These are phyloP conservation scores for Arrhopalites spinosus DNA, from an alignment of 2,888 invertebrate genomes.

Conservation along the genomic window DNA sequence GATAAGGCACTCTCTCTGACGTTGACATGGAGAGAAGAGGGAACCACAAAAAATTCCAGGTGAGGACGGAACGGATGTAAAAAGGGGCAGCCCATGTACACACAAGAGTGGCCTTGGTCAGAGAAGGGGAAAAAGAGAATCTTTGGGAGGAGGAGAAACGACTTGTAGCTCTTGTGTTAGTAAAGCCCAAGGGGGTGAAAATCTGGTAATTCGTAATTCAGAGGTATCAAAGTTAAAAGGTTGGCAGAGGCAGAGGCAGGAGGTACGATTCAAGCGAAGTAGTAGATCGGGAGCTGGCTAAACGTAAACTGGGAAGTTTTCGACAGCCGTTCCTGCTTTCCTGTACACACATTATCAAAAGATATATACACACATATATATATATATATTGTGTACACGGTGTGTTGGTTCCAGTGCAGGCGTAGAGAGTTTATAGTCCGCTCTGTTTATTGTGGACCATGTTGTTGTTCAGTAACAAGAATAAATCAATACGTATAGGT, in stretches of 20 bases:
- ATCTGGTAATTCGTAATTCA: too few species aligned
- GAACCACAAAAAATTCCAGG: too few species aligned
- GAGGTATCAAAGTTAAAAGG: too few species aligned
- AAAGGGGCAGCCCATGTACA: too few species aligned
- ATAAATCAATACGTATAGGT: conserved; percentile 39
- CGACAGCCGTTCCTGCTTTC: conserved; percentile 33
- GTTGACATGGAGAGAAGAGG: too few species aligned
- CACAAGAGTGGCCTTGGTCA: too few species aligned
- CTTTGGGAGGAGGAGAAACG: neutral
- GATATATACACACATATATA: conserved; percentile 14
- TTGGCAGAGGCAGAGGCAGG: neutral
- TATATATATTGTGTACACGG: conserved; percentile 17
- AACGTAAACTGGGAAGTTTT: conserved; percentile 54
- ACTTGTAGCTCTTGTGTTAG: neutral
- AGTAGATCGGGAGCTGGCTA: conserved; percentile 56
- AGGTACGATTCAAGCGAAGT: conserved; percentile 36
- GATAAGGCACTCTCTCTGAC: too few species aligned
- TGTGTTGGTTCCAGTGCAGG: conserved; percentile 38
- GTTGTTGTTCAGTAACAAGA: conserved; percentile 32
- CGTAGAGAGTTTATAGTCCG: conserved; percentile 5
- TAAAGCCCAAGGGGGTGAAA: too few species aligned
- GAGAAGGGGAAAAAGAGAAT: too few species aligned
- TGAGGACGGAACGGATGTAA: too few species aligned
- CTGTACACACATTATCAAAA: conserved; percentile 38
- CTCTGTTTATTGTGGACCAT: conserved; percentile 30